Percentiles rank a stretch among this genome's conserved stretches.
phyloP scores from a whole-genome alignment of 92 coral and sea anemone species.

The Muricea muricata region DNA sequence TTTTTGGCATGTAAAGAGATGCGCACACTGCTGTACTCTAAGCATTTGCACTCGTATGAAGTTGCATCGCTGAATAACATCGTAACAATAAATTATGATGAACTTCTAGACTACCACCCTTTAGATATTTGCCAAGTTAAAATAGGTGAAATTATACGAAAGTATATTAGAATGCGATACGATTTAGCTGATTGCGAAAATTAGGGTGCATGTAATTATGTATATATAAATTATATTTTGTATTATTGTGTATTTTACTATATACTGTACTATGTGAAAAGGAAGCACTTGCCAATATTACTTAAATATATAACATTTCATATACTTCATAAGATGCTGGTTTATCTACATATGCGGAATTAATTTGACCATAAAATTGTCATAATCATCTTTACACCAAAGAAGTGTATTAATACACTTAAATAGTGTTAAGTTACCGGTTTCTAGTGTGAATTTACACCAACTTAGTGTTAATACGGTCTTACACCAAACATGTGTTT shows the following conservation, averaged over 20 bases:
- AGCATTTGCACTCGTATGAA: constrained; percentile 39
- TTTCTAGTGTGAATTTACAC: not conserved
- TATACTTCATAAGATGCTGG: not conserved
- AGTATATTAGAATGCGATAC: constrained; percentile 41
- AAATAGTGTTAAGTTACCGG: not conserved
- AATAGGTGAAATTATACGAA: constrained; percentile 3
- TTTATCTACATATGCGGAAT: not conserved
- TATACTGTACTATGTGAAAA: not conserved
- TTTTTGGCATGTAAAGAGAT: constrained; percentile 15
- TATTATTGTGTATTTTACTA: not conserved
- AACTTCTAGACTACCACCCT: constrained; percentile 41
- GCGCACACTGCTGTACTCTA: constrained; percentile 4
- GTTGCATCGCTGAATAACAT: not conserved
- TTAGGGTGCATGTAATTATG: not conserved
- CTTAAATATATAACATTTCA: not conserved
- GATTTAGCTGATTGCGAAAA: constrained; percentile 30
- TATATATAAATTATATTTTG: not conserved
- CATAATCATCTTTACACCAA: not conserved
- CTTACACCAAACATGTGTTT: constrained; percentile 31
- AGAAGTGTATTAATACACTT: not conserved
- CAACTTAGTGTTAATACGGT: not conserved
- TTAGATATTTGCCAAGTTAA: constrained; percentile 29
- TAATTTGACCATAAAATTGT: not conserved
- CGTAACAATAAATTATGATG: constrained; percentile 9
- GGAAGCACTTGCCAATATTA: not conserved